Base-by-base conservation (phyloP, 2,113 vertebrate species). In the Procavia capensis region DNA sequence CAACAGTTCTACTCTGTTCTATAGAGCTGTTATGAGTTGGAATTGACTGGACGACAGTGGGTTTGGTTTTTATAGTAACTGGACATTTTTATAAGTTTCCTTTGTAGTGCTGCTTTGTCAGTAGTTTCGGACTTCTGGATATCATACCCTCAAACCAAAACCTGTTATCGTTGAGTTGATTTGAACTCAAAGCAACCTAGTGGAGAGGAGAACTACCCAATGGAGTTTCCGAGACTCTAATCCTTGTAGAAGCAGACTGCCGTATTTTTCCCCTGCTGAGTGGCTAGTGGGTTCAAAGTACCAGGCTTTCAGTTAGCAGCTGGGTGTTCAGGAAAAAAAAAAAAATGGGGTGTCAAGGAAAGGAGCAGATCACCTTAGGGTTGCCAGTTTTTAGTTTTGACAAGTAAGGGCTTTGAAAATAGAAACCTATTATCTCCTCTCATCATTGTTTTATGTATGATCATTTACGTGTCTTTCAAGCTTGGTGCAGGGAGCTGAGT, bases 381-480 rank as follows among this genome's bases (percentile, higher is more conserved):
- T 31, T 66, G 43, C 54, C 66, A 54, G 2, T 81, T 94, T 88
- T 93, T 84, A 70, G 91, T 72, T 95, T 90, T 66, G 22, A 6
- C 13, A 89, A 36, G 45, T 19, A 86, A 75, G 36, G 68, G 57
- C 9, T 4, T 50, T 78, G n/a, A 45, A 22, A 68, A 84, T 2
- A 27, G 29, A 27, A 63, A n/a, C 20, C 5, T 1, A 27, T 74
- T 54, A 78, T 87, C 50, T 93, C 27, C 17, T 76, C 29, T 90
- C 25, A 22, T 54, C 43, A 47, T n/a, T 54, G 29, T 90, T 90
- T 96, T 45, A 41, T 39, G 3, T 24, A 24, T 39, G 70, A 39
- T 72, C 70, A 39, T 39, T 72, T 72, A 24, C 9, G 24, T 39
- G 11, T 76, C 70, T 81, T 95, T 25, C 11, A 94, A n/a, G 24